phyloP scores from a whole-genome alignment of 2,113 vertebrate species.

The Crotalus tigris region DNA sequence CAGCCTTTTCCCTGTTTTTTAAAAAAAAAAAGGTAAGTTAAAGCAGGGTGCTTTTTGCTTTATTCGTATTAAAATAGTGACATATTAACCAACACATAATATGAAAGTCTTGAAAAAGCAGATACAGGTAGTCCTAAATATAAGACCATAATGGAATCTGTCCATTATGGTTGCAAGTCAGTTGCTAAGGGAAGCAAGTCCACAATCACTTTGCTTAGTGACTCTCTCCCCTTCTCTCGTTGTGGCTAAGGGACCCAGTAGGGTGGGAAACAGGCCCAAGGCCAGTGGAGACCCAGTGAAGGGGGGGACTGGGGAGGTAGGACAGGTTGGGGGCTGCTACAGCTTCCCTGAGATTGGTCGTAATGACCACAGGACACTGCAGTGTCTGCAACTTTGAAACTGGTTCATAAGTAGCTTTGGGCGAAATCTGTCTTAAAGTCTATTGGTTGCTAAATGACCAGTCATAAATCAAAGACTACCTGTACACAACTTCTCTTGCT shows the following conservation, averaged over 20 bases:
- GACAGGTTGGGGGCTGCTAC: not conserved
- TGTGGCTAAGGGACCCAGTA: not conserved
- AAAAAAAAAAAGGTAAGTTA: not conserved
- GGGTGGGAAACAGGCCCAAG: not conserved
- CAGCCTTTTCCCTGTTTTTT: slow-evolving; percentile 83
- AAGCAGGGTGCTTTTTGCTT: not conserved
- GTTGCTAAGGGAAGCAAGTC: not conserved
- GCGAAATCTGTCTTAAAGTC: not conserved
- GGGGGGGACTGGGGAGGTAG: not conserved
- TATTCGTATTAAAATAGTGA: not conserved
- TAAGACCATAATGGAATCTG: not conserved
- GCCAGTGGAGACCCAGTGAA: not conserved
- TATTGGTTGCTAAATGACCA: not conserved
- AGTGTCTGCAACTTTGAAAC: not conserved
- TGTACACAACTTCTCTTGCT: not conserved
- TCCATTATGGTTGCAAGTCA: no score
- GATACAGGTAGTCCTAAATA: not conserved
- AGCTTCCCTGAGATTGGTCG: no score
- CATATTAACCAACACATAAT: not conserved
- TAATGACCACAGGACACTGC: not conserved
- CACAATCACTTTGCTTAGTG: not conserved
- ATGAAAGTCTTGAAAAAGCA: not conserved
- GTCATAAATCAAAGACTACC: not conserved
- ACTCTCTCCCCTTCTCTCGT: no score
- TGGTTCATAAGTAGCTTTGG: not conserved